These are phyloP conservation scores for Eurois occulta DNA, from an alignment of 2,888 invertebrate species.

Conservation along the genomic window DNA sequence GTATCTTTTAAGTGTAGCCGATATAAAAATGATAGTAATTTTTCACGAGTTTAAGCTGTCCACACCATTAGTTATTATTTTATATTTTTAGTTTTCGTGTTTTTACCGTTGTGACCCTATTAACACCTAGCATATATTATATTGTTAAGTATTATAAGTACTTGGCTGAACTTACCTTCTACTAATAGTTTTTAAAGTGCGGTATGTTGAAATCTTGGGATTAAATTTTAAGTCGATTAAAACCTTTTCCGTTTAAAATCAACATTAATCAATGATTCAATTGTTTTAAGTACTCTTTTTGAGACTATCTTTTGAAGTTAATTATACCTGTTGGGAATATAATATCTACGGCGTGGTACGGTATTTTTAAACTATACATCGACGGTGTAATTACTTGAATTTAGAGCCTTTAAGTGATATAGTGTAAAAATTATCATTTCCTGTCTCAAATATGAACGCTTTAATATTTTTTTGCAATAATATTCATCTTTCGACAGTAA, in stretches of 20 bases:
- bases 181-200: slow-evolving; percentile 65
- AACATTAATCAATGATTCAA: slow-evolving; percentile 33
- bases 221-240: slow-evolving; percentile 39
- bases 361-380: slow-evolving; percentile 25
- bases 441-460: slow-evolving; percentile 25
- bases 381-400: slow-evolving; percentile 35
- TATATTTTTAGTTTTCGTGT: slow-evolving; percentile 59
- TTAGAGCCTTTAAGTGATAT: slow-evolving; percentile 33
- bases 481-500: not conserved
- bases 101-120: slow-evolving; percentile 69
- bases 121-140: slow-evolving; percentile 58
- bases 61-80: slow-evolving; percentile 67
- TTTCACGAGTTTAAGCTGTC: slow-evolving; percentile 67
- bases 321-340: not conserved
- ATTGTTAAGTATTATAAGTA: slow-evolving; percentile 58
- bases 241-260: slow-evolving; percentile 5
- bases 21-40: slow-evolving; percentile 64
- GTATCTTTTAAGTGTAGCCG: slow-evolving; percentile 62
- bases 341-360: not conserved
- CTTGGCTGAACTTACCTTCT: slow-evolving; percentile 31
- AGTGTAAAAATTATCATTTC: slow-evolving; percentile 46
- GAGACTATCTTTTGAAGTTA: not conserved
- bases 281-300: slow-evolving; percentile 21
- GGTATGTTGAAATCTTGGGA: slow-evolving; percentile 51
- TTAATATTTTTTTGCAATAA: slow-evolving; percentile 33